These are phyloP conservation scores for Trissolcus japonicus DNA, from an alignment of 2,888 invertebrate species.

Conservation along the genomic window DNA sequence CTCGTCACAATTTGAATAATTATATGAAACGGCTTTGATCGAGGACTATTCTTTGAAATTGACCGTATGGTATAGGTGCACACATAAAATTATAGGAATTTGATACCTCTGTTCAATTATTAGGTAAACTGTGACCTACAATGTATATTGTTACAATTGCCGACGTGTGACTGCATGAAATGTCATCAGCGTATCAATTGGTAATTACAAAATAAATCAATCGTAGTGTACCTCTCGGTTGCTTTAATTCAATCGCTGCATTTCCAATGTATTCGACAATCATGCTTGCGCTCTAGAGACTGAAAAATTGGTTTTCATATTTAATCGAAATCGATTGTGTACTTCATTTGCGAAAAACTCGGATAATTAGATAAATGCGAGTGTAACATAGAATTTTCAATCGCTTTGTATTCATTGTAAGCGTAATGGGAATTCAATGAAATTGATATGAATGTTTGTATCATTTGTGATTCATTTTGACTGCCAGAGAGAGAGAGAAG, in stretches of 20 bases:
- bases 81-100: constrained; percentile 31
- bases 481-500: background rate
- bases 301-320: constrained; percentile 59
- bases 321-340: constrained; percentile 25
- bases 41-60: constrained; percentile 43
- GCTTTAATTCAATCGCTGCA: constrained; percentile 51
- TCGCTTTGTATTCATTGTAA: constrained; percentile 1
- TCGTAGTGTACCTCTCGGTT: constrained; percentile 35
- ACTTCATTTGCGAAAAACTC: constrained; percentile 23
- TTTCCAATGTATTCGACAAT: constrained; percentile 69
- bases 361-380: constrained; percentile 7
- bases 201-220: constrained; percentile 37
- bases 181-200: constrained; percentile 38
- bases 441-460: background rate
- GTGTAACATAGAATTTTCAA: too few species aligned
- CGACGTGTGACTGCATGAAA: constrained; percentile 35
- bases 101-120: constrained; percentile 37
- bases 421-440: background rate
- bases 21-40: constrained; percentile 20
- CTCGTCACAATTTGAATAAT: background rate
- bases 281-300: constrained; percentile 70
- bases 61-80: constrained; percentile 33
- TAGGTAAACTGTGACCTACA: constrained; percentile 30
- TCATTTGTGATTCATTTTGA: constrained; percentile 1
- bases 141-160: constrained; percentile 27